Conservation (phyloP, 2,797 vertebrate genomes). For the Sebastes cheni region DNA sequence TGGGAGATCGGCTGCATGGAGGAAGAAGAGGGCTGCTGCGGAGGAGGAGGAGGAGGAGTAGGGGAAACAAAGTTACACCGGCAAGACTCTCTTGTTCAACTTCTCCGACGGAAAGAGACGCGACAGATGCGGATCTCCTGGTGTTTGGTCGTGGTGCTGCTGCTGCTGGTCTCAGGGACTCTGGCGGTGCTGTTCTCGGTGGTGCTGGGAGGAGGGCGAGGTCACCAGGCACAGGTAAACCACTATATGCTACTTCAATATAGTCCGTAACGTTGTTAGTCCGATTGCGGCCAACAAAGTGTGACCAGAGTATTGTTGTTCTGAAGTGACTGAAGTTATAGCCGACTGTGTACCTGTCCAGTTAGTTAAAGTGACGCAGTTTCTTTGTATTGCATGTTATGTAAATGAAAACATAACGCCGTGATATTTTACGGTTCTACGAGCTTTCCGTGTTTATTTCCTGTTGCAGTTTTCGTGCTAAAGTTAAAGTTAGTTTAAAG, state of each 20-base stretch:
- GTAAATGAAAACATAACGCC: too few species aligned
- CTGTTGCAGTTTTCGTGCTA: not conserved
- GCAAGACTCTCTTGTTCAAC: rapidly evolving
- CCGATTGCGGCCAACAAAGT: not conserved
- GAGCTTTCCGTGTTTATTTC: not conserved
- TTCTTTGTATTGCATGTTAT: too few species aligned
- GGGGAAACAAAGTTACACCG: not conserved
- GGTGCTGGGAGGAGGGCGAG: not conserved
- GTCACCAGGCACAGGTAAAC: slow-evolving; percentile 1
- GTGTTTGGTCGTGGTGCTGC: rapidly evolving
- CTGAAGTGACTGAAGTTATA: not conserved
- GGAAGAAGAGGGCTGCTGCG: not conserved
- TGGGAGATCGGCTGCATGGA: slow-evolving; percentile 30
- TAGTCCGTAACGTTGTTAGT: not conserved
- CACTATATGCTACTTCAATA: not conserved
- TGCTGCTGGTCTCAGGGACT: not conserved
- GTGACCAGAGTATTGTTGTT: not conserved
- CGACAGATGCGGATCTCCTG: not conserved
- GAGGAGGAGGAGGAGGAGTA: not conserved
- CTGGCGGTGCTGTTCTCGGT: not conserved
- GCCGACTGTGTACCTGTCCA: too few species aligned
- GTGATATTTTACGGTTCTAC: not conserved
- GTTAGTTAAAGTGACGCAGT: too few species aligned
- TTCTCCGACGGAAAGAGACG: not conserved
- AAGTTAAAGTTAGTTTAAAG: not conserved